A percentile compares a stretch with the other conserved stretches of the same genome.
Evolutionary conservation across 2,797 vertebrate species (phyloP).

Genomic region (Myotis findleyi): DNA sequence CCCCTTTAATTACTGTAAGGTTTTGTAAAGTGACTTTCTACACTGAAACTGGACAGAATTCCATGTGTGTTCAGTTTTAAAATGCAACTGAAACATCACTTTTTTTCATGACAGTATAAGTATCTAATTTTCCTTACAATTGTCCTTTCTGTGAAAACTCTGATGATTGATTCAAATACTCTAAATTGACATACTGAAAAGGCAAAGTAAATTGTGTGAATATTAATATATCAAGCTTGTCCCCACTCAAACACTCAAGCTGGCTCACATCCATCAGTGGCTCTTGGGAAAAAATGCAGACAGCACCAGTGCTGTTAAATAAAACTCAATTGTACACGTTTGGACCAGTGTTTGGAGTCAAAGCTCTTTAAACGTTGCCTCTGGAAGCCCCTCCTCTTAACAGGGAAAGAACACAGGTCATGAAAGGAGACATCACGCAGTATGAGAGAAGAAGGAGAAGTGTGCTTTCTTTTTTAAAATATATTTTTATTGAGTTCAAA

Average conservation of each 20-base stretch:
- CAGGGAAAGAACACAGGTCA: not conserved
- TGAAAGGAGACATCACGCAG: not conserved
- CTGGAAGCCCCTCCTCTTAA: not conserved
- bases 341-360: not conserved
- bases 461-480: not conserved
- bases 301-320: not conserved
- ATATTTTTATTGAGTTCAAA: too few species aligned
- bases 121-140: conserved; percentile 37
- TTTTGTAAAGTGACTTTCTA: conserved; percentile 48
- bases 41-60: not conserved
- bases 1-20: not conserved
- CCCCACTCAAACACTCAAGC: not conserved
- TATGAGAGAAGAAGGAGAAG: not conserved
- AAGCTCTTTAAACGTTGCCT: not conserved
- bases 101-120: not conserved
- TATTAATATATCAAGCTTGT: conserved; percentile 36
- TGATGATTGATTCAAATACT: conserved; percentile 26
- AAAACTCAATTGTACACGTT: not conserved
- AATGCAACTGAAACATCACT: conserved; percentile 34
- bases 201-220: not conserved
- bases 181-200: conserved; percentile 41
- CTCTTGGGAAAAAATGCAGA: not conserved
- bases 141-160: conserved; percentile 18
- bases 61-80: not conserved
- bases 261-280: not conserved